phyloP scores from a whole-genome alignment of 2,113 vertebrate genomes.

The Morone chrysops region DNA sequence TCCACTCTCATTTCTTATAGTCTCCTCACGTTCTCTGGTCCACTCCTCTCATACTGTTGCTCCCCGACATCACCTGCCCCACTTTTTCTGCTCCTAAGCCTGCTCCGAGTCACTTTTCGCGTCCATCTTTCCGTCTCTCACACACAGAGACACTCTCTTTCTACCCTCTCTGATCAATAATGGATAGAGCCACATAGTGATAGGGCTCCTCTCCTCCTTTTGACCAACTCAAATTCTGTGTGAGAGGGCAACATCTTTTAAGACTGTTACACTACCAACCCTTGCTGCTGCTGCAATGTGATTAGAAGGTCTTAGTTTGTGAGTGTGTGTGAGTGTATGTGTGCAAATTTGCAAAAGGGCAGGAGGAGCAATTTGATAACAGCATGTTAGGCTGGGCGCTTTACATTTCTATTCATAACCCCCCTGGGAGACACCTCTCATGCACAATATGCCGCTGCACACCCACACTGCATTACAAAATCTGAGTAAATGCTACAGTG shows the following conservation, averaged over 20 bases:
- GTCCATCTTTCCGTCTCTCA: background rate
- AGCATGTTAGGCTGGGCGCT: constrained; percentile 31
- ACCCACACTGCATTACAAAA: constrained; percentile 36
- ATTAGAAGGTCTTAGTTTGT: constrained; percentile 20
- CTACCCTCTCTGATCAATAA: constrained; percentile 62
- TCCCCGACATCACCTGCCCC: background rate
- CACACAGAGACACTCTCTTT: background rate
- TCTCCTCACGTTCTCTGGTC: background rate
- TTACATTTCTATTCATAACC: constrained; percentile 55
- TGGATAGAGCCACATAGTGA: constrained; percentile 56
- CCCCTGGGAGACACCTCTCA: constrained; percentile 43
- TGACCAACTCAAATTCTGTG: constrained; percentile 62
- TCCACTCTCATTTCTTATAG: background rate
- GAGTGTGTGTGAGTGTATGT: constrained; percentile 3
- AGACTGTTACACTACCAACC: constrained; percentile 43
- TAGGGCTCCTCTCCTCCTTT: constrained; percentile 47
- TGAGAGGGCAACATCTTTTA: constrained; percentile 66
- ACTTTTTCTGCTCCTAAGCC: constrained; percentile 13
- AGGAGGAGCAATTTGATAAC: constrained; percentile 53
- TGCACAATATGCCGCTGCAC: constrained; percentile 30
- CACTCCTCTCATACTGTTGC: background rate
- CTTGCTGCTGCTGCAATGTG: constrained; percentile 42
- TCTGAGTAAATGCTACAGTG: constrained; percentile 52
- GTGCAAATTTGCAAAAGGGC: constrained; percentile 46
- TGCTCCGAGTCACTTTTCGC: background rate